Conservation (phyloP, 2,113 vertebrate species). For the Chionis minor region DNA sequence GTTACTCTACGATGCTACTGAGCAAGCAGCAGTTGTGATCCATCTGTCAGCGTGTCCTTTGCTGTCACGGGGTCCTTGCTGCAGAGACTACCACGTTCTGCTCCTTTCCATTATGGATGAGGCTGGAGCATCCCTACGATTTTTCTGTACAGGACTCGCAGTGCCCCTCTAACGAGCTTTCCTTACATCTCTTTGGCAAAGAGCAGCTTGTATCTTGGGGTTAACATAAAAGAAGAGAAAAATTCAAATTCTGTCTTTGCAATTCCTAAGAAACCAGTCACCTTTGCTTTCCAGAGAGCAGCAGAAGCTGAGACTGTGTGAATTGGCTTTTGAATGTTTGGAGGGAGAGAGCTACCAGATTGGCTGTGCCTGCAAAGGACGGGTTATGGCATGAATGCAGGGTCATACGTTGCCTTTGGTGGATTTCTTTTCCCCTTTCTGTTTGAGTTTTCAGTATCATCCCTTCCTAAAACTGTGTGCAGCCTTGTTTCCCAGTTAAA, state of each 20-base stretch:
- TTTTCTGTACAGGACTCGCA: not conserved
- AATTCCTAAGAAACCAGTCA: not conserved
- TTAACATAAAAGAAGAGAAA: not conserved
- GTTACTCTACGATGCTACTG: not conserved
- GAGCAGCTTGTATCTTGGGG: not conserved
- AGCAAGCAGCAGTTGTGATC: not conserved
- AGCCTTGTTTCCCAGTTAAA: not conserved
- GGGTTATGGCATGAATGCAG: not conserved
- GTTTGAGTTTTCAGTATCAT: not conserved
- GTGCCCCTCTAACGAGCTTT: not conserved
- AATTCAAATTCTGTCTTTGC: not conserved
- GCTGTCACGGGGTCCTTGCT: constrained; percentile 31
- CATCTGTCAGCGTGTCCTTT: constrained; percentile 13
- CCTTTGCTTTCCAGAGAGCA: not conserved
- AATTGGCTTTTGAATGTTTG: not conserved
- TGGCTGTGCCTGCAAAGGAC: not conserved
- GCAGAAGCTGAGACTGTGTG: not conserved
- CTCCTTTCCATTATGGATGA: constrained; percentile 4
- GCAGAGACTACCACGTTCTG: not conserved
- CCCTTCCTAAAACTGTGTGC: not conserved
- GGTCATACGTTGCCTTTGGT: not conserved
- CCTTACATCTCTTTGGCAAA: not conserved
- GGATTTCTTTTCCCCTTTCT: not conserved
- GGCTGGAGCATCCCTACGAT: not conserved
- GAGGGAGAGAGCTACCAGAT: not conserved